These are phyloP conservation scores for Phenganax subtilis DNA, from an alignment of 92 coral and sea anemone genomes.

Conservation along the genomic window DNA sequence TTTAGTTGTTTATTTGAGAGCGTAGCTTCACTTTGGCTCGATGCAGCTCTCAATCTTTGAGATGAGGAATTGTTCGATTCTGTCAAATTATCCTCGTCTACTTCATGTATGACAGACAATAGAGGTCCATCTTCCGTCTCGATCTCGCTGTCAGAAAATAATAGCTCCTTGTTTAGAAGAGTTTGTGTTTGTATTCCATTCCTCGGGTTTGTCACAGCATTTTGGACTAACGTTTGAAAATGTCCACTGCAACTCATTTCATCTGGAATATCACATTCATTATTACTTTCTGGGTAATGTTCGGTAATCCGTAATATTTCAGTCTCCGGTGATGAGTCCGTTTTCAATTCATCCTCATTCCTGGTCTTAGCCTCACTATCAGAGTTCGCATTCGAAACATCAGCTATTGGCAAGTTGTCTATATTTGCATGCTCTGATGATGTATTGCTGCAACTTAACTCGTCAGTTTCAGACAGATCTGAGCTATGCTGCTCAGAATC, in stretches of 20 bases:
- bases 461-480: slow-evolving; percentile 1
- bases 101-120: slow-evolving; percentile 87
- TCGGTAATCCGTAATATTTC: background rate
- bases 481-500: slow-evolving; percentile 30
- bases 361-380: background rate
- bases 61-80: slow-evolving; percentile 17
- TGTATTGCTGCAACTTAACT: background rate
- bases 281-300: background rate
- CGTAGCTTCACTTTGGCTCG: background rate
- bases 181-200: background rate
- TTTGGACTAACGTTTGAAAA: background rate
- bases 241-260: background rate
- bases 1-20: background rate
- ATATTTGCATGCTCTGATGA: slow-evolving; percentile 3
- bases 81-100: slow-evolving; percentile 68
- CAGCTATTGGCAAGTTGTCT: slow-evolving; percentile 7
- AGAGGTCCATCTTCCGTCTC: slow-evolving; percentile 76
- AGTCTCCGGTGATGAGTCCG: background rate
- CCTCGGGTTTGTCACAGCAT: background rate
- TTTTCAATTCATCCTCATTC: background rate
- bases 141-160: slow-evolving; percentile 59
- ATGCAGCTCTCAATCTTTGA: slow-evolving; percentile 32
- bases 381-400: background rate
- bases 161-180: background rate
- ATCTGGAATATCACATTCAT: background rate